Evolutionary conservation across 2,113 vertebrate genomes (phyloP).

Genomic region (Garra rufa): DNA sequence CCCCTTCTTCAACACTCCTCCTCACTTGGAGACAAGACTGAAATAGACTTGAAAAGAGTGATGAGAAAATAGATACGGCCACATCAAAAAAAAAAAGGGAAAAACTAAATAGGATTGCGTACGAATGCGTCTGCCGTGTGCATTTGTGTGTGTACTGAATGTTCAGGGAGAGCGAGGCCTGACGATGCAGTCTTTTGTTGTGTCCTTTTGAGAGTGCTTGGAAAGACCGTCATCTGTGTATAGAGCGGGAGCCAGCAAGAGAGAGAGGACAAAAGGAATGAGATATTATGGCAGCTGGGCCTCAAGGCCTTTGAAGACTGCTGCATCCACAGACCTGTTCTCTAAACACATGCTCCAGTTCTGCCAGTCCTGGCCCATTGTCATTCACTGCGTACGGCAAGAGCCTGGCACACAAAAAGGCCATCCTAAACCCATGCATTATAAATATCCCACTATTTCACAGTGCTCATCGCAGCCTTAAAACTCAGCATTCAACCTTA

Average conservation of each 20-base stretch:
- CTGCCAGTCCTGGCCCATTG: constrained; percentile 35
- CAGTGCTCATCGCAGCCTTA: not conserved
- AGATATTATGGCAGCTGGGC: constrained; percentile 67
- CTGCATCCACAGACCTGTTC: constrained; percentile 48
- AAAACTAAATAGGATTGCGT: constrained; percentile 36
- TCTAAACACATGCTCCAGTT: constrained; percentile 53
- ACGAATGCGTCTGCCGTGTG: constrained; percentile 24
- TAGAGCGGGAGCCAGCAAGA: constrained; percentile 55
- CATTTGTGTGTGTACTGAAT: constrained; percentile 37
- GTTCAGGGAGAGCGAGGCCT: constrained; percentile 57
- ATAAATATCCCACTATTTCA: constrained; percentile 43
- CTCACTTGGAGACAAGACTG: constrained; percentile 1
- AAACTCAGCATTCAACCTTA: constrained; percentile 35
- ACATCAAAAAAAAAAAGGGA: constrained; percentile 36
- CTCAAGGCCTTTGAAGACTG: constrained; percentile 64
- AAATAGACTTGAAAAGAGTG: constrained; percentile 42
- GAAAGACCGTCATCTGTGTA: constrained; percentile 76
- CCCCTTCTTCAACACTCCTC: constrained; percentile 20
- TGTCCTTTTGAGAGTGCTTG: constrained; percentile 64
- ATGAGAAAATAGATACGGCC: constrained; percentile 50
- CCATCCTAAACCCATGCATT: constrained; percentile 53
- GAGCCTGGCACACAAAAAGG: constrained; percentile 39
- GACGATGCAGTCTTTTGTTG: constrained; percentile 63
- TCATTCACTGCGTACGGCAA: constrained; percentile 38
- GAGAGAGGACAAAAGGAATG: constrained; percentile 73